These are phyloP conservation scores for Festucalex cinctus DNA, from an alignment of 2,113 vertebrate genomes.

Conservation along the genomic window DNA sequence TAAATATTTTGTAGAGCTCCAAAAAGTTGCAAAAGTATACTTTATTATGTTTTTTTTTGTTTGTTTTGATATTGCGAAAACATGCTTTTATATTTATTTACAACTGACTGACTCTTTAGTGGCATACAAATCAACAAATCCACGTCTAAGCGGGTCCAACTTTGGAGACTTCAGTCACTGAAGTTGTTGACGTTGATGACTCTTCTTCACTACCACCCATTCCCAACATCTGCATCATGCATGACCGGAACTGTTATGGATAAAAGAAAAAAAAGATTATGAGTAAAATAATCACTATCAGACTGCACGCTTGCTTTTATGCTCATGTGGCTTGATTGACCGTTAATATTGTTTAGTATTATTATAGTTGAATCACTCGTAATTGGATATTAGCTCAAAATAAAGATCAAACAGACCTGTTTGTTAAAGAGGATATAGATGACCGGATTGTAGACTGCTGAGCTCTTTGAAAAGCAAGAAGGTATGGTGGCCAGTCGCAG, in stretches of 20 bases:
- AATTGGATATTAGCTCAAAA: not conserved
- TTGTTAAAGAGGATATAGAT: conserved; percentile 76
- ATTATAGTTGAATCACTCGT: not conserved
- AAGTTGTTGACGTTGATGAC: conserved; percentile 43
- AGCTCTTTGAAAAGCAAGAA: conserved; percentile 67
- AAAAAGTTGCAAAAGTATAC: not conserved
- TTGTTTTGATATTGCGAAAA: conserved; percentile 17
- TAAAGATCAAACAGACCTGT: conserved; percentile 49
- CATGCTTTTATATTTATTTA: conserved; percentile 21
- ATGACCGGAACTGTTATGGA: conserved; percentile 53
- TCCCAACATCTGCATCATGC: conserved; percentile 63
- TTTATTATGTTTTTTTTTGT: not conserved
- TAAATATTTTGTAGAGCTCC: not conserved
- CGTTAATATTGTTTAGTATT: not conserved
- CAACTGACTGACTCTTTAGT: conserved; percentile 10
- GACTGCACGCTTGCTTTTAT: not conserved
- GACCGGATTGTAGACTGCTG: conserved; percentile 73
- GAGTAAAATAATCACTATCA: not conserved
- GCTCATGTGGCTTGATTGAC: not conserved
- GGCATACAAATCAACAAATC: not conserved
- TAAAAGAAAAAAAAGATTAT: not conserved
- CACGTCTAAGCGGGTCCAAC: conserved; percentile 49
- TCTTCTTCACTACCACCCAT: conserved; percentile 68
- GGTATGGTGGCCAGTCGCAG: conserved; percentile 63
- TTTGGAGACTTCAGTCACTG: conserved; percentile 72